Conservation (phyloP, 2,888 invertebrate species). For the Papilio gigon region DNA sequence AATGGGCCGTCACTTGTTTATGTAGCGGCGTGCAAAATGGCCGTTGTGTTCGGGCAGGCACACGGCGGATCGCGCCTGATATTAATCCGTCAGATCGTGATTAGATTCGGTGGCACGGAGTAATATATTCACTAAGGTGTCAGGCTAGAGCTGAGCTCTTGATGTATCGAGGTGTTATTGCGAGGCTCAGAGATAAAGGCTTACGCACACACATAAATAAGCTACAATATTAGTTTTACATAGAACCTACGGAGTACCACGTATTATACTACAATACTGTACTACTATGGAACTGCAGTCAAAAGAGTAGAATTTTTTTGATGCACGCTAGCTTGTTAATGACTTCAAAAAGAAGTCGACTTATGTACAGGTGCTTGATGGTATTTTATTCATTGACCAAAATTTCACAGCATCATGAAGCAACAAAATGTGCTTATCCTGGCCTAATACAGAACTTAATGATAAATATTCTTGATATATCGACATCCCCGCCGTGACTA, state of each 20-base stretch:
- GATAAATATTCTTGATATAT: conserved; percentile 43
- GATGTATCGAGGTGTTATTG: conserved; percentile 23
- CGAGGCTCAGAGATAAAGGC: not conserved
- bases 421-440: not conserved
- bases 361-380: too few relatives aligned
- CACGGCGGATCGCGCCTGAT: conserved; percentile 66
- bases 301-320: too few relatives aligned
- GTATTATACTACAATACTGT: not conserved
- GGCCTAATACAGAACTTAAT: not conserved
- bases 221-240: not conserved
- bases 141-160: conserved; percentile 51
- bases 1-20: conserved; percentile 42
- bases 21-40: conserved; percentile 62
- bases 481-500: conserved; percentile 45
- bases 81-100: conserved; percentile 80
- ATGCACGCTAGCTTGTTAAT: too few relatives aligned
- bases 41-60: conserved; percentile 65
- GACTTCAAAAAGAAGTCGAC: too few relatives aligned
- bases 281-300: too few relatives aligned
- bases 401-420: not conserved
- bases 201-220: not conserved
- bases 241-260: not conserved
- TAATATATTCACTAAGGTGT: conserved; percentile 78
- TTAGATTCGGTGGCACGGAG: conserved; percentile 81
- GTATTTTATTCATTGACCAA: not conserved